phyloP scores from a whole-genome alignment of 2,888 invertebrate species.

The Acleris sparsana region DNA sequence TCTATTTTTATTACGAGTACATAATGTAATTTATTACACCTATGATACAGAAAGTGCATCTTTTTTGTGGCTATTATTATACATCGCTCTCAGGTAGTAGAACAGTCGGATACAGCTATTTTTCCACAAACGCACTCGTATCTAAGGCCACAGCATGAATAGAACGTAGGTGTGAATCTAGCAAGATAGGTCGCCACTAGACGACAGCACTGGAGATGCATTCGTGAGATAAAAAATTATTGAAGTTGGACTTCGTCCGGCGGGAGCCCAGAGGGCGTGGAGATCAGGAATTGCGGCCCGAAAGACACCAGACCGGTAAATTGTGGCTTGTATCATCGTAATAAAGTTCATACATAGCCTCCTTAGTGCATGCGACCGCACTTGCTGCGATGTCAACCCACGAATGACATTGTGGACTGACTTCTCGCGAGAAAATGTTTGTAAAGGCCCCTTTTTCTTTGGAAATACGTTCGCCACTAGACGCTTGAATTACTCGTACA shows the following conservation, averaged over 20 bases:
- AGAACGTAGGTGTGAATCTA: conserved; percentile 59
- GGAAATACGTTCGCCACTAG: conserved; percentile 20
- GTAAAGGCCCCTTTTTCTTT: conserved; percentile 22
- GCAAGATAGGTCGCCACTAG: conserved; percentile 54
- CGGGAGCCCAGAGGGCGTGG: conserved; percentile 31
- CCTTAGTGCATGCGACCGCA: neutral
- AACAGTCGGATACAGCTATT: conserved; percentile 17
- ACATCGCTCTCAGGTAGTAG: neutral
- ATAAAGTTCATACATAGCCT: neutral
- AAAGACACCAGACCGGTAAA: neutral
- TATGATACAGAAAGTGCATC: too few relatives aligned
- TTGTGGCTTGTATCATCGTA: conserved; percentile 1
- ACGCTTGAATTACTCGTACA: conserved; percentile 6
- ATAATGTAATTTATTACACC: too few relatives aligned
- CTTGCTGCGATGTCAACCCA: neutral
- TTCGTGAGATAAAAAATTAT: conserved; percentile 70
- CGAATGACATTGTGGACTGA: conserved; percentile 29
- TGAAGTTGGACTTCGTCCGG: conserved; percentile 64
- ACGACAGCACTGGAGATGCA: conserved; percentile 57
- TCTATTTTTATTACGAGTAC: too few relatives aligned
- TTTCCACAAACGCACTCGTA: conserved; percentile 44
- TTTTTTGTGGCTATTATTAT: too few relatives aligned
- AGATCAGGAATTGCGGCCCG: conserved; percentile 5
- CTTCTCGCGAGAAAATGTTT: conserved; percentile 33
- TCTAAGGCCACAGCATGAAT: conserved; percentile 54